Conservation (phyloP, 2,113 vertebrate species). For the Melospiza georgiana region DNA sequence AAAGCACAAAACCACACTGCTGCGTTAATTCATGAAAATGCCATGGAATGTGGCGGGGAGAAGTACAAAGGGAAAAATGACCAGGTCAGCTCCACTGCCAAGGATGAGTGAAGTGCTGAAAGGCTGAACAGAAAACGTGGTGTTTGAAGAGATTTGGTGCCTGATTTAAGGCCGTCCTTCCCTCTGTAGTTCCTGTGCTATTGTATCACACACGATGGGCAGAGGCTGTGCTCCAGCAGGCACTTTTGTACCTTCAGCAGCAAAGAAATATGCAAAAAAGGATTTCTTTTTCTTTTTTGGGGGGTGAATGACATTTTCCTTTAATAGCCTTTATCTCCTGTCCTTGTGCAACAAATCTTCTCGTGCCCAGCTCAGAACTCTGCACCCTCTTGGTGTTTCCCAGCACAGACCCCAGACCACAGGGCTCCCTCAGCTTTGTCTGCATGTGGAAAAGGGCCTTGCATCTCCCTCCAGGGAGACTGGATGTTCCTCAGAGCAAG, state of each 20-base stretch:
- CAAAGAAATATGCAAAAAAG: background rate
- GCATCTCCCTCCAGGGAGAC: background rate
- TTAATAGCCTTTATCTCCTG: background rate
- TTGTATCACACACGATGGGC: background rate
- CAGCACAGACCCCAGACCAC: background rate
- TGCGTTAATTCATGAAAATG: slow-evolving; percentile 59
- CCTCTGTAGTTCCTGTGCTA: background rate
- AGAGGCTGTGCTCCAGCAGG: background rate
- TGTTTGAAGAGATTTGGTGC: slow-evolving; percentile 39
- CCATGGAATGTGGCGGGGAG: background rate
- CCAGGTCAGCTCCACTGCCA: slow-evolving; percentile 51
- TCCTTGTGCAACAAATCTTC: background rate
- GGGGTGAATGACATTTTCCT: background rate
- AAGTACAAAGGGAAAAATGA: slow-evolving; percentile 42
- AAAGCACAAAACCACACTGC: slow-evolving; percentile 49
- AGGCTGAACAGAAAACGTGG: slow-evolving; percentile 8
- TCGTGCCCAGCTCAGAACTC: background rate
- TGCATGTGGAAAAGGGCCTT: background rate
- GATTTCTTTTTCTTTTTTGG: fast-evolving
- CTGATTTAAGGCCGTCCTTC: background rate
- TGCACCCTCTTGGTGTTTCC: background rate
- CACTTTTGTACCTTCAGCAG: background rate
- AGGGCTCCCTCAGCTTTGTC: background rate
- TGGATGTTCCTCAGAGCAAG: background rate
- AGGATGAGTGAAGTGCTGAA: slow-evolving; percentile 26